Percentiles rank a stretch among this genome's conserved stretches.
phyloP scores from a whole-genome alignment of 2,113 vertebrate species.

The Murina feae region DNA sequence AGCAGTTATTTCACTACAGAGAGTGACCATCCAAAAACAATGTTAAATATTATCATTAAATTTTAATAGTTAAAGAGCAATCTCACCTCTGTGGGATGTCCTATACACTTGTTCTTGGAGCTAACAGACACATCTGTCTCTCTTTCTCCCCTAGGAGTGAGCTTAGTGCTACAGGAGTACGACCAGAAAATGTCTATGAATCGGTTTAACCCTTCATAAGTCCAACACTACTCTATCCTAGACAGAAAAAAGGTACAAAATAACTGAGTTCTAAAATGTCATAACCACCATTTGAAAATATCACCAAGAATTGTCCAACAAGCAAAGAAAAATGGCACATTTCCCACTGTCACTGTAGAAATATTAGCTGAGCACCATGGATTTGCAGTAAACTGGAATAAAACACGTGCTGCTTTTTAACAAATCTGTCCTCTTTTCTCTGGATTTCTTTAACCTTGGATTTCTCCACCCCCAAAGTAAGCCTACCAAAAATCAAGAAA shows the following conservation, averaged over 20 bases:
- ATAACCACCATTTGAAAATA: background rate
- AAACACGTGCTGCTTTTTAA: background rate
- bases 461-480: background rate
- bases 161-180: background rate
- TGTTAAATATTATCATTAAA: background rate
- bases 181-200: background rate
- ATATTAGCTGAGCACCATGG: background rate
- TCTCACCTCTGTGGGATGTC: background rate
- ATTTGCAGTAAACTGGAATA: background rate
- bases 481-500: conserved; percentile 1
- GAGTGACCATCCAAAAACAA: background rate
- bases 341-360: background rate
- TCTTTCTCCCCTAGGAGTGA: background rate
- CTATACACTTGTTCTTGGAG: background rate
- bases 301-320: background rate
- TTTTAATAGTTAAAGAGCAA: background rate
- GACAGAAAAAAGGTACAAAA: background rate
- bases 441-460: background rate
- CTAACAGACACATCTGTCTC: background rate
- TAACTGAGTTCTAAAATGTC: background rate
- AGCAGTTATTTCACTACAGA: background rate
- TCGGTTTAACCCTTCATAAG: background rate
- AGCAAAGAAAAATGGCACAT: background rate
- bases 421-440: background rate
- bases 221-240: background rate